Base-by-base conservation (phyloP, 2,113 vertebrate genomes). In the Bubalus kerabau region DNA sequence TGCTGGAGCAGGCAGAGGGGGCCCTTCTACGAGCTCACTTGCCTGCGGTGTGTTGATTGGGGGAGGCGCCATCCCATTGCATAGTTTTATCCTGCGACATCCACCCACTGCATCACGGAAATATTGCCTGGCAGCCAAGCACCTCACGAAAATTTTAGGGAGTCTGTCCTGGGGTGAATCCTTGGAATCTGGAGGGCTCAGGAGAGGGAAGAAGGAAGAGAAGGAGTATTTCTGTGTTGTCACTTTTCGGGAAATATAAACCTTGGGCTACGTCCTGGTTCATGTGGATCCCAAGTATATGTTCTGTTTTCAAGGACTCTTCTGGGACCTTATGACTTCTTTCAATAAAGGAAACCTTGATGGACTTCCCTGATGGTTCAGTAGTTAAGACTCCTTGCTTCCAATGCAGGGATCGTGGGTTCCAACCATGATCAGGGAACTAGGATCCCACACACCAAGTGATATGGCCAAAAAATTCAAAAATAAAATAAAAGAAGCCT, bases 51-150 rank as follows among this genome's bases (percentile, higher is more conserved):
- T 80, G 28, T 76, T 48, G 5, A 16, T 3, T 15, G 5, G 8
- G 13, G 2, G 24, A 43, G 4, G 50, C 4, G 50, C 80, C 32
- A n/a, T 32, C 21, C n/a, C 1, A 0, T 3, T 7, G 11, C 19
- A 52, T 14, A 50, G 28, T 81, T 67, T 67, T 2, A 30, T 48
- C 28, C 7, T 52, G 24, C 0, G 0, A 21, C 11, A 36, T 26
- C 21, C 10, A 30, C 17, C 46, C 17, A 24, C 16, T 28, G 32
- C 3, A 24, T 57, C 6, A 0, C 19, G 14, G 74, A 85, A 46
- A 81, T 84, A 74, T 54, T 81, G 23, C 50, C 36, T 0, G 1
- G 6, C 17, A 17, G 28, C 30, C 40, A 32, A 94, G 13, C 43
- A 28, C 56, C 52, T 88, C 48, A 7, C n/a, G 32, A 16, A 26